Conservation (phyloP, 2,888 invertebrate genomes). For the Ectemnius continuus region DNA sequence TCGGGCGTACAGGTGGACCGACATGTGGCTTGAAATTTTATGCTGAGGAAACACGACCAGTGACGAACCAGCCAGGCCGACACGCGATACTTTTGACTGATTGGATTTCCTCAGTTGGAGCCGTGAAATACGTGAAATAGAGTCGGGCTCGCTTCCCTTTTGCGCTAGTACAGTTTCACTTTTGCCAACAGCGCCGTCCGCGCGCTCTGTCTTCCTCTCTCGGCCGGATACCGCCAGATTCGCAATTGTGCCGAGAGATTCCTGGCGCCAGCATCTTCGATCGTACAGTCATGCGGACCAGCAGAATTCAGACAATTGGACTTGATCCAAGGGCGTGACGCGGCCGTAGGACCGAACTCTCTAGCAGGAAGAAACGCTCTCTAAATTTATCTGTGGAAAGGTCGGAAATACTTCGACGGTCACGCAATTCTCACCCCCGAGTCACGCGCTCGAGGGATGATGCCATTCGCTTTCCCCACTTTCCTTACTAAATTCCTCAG, state of each 20-base stretch:
- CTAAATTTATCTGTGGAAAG: constrained; percentile 50
- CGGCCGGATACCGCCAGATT: background rate
- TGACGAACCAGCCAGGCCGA: constrained; percentile 1
- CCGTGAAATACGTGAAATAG: constrained; percentile 8
- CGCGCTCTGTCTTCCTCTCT: no score
- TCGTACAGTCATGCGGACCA: background rate
- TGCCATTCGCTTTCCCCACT: no score
- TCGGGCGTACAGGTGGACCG: background rate
- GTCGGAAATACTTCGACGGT: constrained; percentile 53
- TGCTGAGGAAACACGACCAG: constrained; percentile 5
- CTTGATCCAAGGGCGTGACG: constrained; percentile 60
- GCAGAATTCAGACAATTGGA: constrained; percentile 55
- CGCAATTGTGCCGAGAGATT: constrained; percentile 4
- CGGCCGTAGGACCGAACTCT: constrained; percentile 29
- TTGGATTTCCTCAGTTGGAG: constrained; percentile 30
- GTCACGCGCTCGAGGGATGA: constrained; percentile 28
- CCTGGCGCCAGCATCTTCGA: background rate
- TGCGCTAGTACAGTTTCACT: background rate
- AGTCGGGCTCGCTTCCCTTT: background rate
- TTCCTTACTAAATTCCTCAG: no score
- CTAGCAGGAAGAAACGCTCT: constrained; percentile 30
- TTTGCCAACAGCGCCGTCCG: no score
- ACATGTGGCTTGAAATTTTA: constrained; percentile 6
- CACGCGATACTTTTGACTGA: constrained; percentile 9
- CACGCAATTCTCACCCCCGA: constrained; percentile 54